Percentiles rank a stretch among this genome's conserved stretches.
phyloP scores from a whole-genome alignment of 2,797 vertebrate genomes.

The Pseudotriccus pelzelni region DNA sequence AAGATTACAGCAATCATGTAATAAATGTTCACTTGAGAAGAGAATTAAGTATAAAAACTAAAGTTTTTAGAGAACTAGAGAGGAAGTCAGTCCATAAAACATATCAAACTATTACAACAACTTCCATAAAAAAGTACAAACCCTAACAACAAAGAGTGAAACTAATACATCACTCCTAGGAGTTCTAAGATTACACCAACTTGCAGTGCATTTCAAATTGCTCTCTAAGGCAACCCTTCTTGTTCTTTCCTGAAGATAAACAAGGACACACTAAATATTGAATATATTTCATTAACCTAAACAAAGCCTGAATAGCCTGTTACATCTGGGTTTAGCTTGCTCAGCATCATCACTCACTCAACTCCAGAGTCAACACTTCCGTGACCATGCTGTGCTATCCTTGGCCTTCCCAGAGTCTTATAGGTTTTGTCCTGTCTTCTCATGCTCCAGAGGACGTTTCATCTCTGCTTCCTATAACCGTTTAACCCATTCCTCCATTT shows the following conservation, averaged over 20 bases:
- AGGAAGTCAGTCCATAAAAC: background rate
- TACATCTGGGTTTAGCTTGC: background rate
- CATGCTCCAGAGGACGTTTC: background rate
- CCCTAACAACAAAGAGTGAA: background rate
- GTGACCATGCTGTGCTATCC: background rate
- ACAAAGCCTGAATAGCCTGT: background rate
- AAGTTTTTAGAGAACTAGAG: background rate
- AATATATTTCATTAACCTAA: background rate
- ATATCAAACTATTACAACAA: background rate
- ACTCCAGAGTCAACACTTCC: rapidly evolving
- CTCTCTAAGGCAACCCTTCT: background rate
- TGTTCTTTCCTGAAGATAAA: background rate
- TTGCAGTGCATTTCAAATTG: background rate
- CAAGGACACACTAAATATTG: background rate
- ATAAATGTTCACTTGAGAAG: background rate
- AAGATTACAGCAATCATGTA: background rate
- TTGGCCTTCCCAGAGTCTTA: background rate
- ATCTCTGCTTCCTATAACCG: background rate
- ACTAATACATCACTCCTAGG: background rate
- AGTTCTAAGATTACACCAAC: background rate
- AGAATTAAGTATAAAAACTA: background rate
- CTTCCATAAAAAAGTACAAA: background rate
- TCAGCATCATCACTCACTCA: background rate
- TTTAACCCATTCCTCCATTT: slow-evolving; percentile 20
- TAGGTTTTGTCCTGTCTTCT: background rate